Evolutionary conservation across 2,797 vertebrate genomes (phyloP).

Genomic region (Hephaestus fuliginosus): DNA sequence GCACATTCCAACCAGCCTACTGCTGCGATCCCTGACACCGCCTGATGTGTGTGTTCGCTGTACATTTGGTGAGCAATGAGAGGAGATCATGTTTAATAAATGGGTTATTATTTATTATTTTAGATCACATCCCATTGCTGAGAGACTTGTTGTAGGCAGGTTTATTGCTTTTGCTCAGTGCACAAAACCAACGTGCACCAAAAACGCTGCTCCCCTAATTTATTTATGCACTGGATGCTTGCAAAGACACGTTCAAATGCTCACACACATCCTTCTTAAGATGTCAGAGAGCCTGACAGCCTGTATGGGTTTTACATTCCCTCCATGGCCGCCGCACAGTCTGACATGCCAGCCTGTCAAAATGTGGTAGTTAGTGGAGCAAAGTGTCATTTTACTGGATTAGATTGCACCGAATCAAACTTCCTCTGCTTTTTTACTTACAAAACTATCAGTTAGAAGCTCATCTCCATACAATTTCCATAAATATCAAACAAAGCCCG

Average conservation of each 20-base stretch:
- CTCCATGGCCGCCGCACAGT: slow-evolving; percentile 20
- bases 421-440: slow-evolving; percentile 39
- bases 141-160: slow-evolving; percentile 60
- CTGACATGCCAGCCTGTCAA: slow-evolving; percentile 45
- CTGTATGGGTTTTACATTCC: slow-evolving; percentile 55
- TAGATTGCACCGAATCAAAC: slow-evolving; percentile 48
- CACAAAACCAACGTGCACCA: slow-evolving; percentile 70
- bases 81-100: slow-evolving; percentile 78
- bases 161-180: slow-evolving; percentile 75
- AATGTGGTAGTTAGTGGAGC: slow-evolving; percentile 41
- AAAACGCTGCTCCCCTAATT: slow-evolving; percentile 61
- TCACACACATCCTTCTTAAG: slow-evolving; percentile 62
- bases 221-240: slow-evolving; percentile 73
- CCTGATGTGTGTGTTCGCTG: slow-evolving; percentile 31
- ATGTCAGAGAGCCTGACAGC: slow-evolving; percentile 60
- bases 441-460: slow-evolving; percentile 50
- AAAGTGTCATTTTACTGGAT: slow-evolving; percentile 51
- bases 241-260: slow-evolving; percentile 66
- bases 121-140: slow-evolving; percentile 57
- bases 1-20: slow-evolving; percentile 64
- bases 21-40: slow-evolving; percentile 42
- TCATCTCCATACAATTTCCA: slow-evolving; percentile 64
- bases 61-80: slow-evolving; percentile 46
- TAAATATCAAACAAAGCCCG: slow-evolving; percentile 65
- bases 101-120: slow-evolving; percentile 62